phyloP scores from a whole-genome alignment of 2,797 vertebrate genomes.

The Anisognathus igniventris region DNA sequence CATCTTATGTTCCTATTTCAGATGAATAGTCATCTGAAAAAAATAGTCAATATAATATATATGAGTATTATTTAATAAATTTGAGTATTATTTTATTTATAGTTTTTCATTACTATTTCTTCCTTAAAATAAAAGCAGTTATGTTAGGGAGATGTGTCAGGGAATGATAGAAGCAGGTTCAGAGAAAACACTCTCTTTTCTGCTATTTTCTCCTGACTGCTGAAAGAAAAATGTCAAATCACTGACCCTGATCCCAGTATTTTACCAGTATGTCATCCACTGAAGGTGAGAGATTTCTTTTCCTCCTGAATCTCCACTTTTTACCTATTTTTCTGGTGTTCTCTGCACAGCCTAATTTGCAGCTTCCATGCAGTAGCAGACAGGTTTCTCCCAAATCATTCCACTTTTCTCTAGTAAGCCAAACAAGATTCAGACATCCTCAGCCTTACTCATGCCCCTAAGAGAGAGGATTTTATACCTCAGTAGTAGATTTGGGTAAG shows the following conservation, averaged over 20 bases:
- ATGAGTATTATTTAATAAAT: neutral
- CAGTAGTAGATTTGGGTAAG: conserved; percentile 35
- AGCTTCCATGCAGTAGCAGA: neutral
- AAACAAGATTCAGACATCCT: neutral
- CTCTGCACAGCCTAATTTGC: neutral
- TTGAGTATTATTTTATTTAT: neutral
- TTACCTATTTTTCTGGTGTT: neutral
- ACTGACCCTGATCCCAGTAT: neutral
- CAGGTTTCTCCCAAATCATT: neutral
- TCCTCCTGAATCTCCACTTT: neutral
- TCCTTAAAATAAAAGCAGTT: neutral
- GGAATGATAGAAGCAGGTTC: neutral
- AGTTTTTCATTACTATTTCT: neutral
- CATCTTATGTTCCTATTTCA: neutral
- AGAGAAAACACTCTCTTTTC: neutral
- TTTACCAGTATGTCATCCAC: neutral
- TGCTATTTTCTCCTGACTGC: neutral
- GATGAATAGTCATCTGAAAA: neutral
- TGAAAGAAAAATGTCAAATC: neutral
- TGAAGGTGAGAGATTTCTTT: neutral
- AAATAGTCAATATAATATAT: neutral
- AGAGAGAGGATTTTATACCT: neutral
- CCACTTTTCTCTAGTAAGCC: neutral
- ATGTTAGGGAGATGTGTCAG: neutral
- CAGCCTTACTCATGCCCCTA: neutral